These are phyloP conservation scores for Hemiprocne comata DNA, from an alignment of 2,113 vertebrate genomes.

Conservation along the genomic window DNA sequence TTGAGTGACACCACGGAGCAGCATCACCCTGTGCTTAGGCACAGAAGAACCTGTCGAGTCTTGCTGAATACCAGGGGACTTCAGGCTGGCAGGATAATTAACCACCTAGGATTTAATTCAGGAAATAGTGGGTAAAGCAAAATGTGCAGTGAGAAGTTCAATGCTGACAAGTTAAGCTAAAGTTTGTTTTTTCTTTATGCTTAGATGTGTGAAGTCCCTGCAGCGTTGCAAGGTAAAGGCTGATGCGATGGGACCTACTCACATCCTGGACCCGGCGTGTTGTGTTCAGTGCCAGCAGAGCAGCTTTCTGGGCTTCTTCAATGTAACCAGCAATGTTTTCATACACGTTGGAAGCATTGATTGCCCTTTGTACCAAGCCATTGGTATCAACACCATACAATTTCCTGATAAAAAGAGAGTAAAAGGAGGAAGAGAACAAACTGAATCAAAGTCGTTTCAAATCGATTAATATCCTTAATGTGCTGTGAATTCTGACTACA, in stretches of 20 bases:
- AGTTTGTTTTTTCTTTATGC: neutral
- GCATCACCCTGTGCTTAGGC: neutral
- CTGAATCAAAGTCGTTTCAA: neutral
- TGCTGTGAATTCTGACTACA: neutral
- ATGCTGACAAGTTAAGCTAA: neutral
- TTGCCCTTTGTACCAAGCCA: constrained; percentile 91
- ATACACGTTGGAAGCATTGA: constrained; percentile 92
- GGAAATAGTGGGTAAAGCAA: neutral
- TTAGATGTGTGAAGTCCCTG: neutral
- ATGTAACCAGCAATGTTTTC: constrained; percentile 90
- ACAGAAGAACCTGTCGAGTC: neutral
- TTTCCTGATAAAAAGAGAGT: constrained; percentile 56
- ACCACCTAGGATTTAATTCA: neutral
- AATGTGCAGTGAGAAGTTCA: neutral
- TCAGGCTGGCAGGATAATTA: neutral
- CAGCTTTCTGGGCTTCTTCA: constrained; percentile 83
- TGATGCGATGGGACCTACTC: constrained; percentile 53
- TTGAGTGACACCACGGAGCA: neutral
- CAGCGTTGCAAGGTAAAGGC: neutral
- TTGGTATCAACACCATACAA: constrained; percentile 88
- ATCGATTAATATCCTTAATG: neutral
- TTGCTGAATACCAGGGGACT: neutral
- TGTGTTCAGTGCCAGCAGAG: constrained; percentile 79
- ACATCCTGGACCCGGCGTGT: constrained; percentile 87
- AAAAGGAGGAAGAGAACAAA: neutral